These are phyloP conservation scores for Brachionus manjavacas DNA, from an alignment of 1,140 invertebrate genomes.

Conservation along the genomic window DNA sequence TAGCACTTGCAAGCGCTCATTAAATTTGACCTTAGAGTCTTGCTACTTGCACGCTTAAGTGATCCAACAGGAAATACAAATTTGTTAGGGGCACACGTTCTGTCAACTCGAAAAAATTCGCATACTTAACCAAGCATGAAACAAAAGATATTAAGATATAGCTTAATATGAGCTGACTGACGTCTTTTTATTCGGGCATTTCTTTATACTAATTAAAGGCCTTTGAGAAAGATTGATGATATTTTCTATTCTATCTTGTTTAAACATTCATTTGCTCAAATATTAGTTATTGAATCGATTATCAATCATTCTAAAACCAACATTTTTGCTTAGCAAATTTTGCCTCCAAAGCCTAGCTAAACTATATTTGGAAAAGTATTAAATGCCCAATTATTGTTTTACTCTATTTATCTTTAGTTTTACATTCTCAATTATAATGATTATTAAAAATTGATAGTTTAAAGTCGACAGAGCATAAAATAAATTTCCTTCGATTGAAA, in stretches of 20 bases:
- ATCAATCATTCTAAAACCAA: constrained; percentile 17
- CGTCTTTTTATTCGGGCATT: constrained; percentile 35
- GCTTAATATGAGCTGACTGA: constrained; percentile 15
- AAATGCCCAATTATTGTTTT: constrained; percentile 4
- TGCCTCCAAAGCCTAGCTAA: neutral
- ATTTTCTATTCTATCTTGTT: constrained; percentile 3
- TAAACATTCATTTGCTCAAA: constrained; percentile 9
- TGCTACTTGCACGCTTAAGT: neutral
- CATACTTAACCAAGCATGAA: constrained; percentile 14
- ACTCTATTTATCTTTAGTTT: constrained; percentile 10
- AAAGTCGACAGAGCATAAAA: constrained; percentile 37
- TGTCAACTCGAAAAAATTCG: constrained; percentile 33
- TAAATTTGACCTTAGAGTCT: neutral
- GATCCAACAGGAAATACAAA: neutral
- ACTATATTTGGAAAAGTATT: neutral
- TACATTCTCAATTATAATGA: constrained; percentile 10
- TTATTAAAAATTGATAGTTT: constrained; percentile 32
- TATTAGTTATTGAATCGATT: constrained; percentile 37
- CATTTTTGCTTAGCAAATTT: constrained; percentile 20
- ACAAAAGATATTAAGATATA: neutral
- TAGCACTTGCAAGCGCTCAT: neutral
- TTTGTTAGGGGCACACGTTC: constrained; percentile 25
- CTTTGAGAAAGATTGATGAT: neutral
- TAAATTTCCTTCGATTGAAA: constrained; percentile 15
- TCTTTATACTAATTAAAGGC: constrained; percentile 19